Conservation (phyloP, 2,797 vertebrate species). For the Brachyrhaphis roseni region DNA sequence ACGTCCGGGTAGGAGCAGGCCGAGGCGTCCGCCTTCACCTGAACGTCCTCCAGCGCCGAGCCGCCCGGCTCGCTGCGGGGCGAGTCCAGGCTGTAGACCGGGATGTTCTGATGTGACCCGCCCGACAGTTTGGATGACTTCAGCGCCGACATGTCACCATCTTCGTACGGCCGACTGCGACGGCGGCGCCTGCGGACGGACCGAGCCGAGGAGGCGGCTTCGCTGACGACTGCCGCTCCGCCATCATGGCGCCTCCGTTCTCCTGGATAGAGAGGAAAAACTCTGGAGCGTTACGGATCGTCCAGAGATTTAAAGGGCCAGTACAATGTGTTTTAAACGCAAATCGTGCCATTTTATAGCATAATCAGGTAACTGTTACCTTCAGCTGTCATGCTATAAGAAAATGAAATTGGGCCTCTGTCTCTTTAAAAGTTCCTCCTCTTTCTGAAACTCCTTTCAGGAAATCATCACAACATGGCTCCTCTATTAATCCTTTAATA, state of each 20-base stretch:
- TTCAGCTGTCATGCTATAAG: too few relatives aligned
- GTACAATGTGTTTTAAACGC: too few relatives aligned
- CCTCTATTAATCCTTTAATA: too few relatives aligned
- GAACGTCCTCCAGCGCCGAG: slow-evolving; percentile 12
- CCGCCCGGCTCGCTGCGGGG: slow-evolving; percentile 39
- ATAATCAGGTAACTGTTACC: too few relatives aligned
- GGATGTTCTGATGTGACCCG: neutral
- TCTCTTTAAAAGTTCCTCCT: too few relatives aligned
- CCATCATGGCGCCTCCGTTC: neutral
- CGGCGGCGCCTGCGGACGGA: neutral
- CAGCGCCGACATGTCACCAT: neutral
- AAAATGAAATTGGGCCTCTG: too few relatives aligned
- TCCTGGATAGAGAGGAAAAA: neutral
- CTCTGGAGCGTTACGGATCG: neutral
- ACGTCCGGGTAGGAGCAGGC: slow-evolving; percentile 45
- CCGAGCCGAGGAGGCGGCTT: neutral
- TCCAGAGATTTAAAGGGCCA: neutral
- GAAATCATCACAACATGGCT: too few relatives aligned
- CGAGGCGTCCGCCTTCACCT: slow-evolving; percentile 26
- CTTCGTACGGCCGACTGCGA: slow-evolving; percentile 24
- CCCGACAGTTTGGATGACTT: neutral
- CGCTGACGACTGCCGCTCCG: slow-evolving; percentile 1
- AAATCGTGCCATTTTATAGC: too few relatives aligned
- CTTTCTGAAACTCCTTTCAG: too few relatives aligned
- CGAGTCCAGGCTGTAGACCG: slow-evolving; percentile 53